phyloP scores from a whole-genome alignment of 2,888 invertebrate species.

The Chymomyza procnemis region DNA sequence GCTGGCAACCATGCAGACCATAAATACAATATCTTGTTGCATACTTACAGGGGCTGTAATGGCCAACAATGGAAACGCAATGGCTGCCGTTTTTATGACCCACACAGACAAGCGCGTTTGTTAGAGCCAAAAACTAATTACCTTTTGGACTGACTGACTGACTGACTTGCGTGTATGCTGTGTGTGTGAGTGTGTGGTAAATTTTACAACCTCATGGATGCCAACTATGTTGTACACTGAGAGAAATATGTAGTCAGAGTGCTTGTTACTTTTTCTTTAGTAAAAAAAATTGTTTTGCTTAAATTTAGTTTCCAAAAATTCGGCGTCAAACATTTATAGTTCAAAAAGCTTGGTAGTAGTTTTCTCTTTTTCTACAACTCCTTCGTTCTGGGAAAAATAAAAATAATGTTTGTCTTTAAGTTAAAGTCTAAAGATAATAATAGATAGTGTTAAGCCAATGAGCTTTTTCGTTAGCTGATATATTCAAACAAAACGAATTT shows the following conservation, averaged over 20 bases:
- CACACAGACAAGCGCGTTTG: constrained; percentile 42
- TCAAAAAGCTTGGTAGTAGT: too few relatives aligned
- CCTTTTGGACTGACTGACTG: constrained; percentile 29
- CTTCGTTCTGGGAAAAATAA: too few relatives aligned
- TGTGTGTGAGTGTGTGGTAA: not conserved
- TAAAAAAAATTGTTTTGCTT: too few relatives aligned
- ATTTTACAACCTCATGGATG: not conserved
- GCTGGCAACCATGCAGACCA: not conserved
- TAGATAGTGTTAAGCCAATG: too few relatives aligned
- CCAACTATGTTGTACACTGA: not conserved
- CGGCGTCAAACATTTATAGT: too few relatives aligned
- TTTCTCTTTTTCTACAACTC: too few relatives aligned
- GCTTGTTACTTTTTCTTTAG: too few relatives aligned
- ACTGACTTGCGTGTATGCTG: constrained; percentile 11
- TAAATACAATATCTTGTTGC: not conserved
- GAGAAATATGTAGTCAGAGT: not conserved
- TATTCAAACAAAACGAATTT: too few relatives aligned
- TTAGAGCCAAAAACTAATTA: constrained; percentile 56
- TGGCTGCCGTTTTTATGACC: constrained; percentile 38
- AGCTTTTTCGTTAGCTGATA: too few relatives aligned
- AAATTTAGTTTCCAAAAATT: too few relatives aligned
- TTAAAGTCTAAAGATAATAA: too few relatives aligned
- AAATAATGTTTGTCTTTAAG: too few relatives aligned
- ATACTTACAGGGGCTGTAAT: constrained; percentile 39
- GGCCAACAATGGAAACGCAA: not conserved